Percentiles rank a stretch among this genome's conserved stretches.
Conservation (phyloP, 2,113 vertebrate genomes). For the Myiopsitta monachus region DNA sequence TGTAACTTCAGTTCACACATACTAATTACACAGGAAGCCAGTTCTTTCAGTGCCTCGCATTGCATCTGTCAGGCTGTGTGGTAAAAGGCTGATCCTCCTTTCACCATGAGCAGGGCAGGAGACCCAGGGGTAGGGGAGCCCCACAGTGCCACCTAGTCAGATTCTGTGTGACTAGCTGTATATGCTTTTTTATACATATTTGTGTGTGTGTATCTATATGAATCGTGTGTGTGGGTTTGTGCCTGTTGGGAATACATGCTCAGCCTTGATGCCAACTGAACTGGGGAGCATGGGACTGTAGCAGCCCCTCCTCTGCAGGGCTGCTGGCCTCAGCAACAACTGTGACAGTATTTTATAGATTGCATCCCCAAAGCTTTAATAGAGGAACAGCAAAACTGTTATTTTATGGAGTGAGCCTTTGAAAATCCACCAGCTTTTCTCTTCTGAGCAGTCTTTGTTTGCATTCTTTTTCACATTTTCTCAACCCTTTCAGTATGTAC, state of each 20-base stretch:
- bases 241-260: neutral
- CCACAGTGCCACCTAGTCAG: no score
- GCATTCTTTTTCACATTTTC: neutral
- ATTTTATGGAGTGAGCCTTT: neutral
- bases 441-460: neutral
- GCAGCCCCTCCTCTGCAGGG: neutral
- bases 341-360: neutral
- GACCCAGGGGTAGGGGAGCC: fast-evolving
- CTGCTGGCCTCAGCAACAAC: neutral
- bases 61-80: neutral
- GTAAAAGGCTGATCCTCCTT: fast-evolving
- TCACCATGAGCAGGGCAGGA: fast-evolving
- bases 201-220: no score
- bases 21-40: neutral
- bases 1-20: neutral
- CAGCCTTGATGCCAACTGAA: neutral
- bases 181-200: fast-evolving
- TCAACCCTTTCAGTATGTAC: neutral
- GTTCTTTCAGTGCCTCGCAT: neutral
- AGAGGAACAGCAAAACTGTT: neutral
- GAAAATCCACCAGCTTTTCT: neutral
- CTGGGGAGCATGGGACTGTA: neutral
- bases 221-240: fast-evolving
- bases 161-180: neutral
- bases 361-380: neutral